Evolutionary conservation across 2,797 vertebrate species (phyloP).

Genomic region (Okamejei kenojei): DNA sequence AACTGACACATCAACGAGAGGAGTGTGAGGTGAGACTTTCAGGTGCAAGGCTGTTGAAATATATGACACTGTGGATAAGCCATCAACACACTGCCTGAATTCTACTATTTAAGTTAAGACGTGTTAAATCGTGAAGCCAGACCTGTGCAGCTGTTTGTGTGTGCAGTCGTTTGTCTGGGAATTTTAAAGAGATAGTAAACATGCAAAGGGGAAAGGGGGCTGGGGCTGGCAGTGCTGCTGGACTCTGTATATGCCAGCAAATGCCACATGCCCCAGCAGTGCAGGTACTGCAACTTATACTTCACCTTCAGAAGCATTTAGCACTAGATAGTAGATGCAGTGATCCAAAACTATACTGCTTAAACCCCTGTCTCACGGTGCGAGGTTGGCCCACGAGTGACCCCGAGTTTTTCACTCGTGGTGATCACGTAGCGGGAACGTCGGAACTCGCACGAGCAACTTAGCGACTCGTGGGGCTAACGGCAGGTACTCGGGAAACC

Average conservation of each 20-base stretch:
- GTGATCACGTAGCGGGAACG: no score
- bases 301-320: background rate
- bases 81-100: no score
- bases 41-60: background rate
- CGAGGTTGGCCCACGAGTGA: no score
- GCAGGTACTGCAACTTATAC: background rate
- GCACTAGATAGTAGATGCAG: background rate
- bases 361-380: no score
- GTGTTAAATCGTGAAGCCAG: background rate
- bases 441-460: no score
- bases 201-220: background rate
- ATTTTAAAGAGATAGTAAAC: conserved; percentile 38
- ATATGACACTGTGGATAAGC: background rate
- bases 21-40: background rate
- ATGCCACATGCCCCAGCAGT: background rate
- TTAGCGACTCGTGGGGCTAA: no score
- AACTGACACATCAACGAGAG: no score
- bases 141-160: conserved; percentile 39
- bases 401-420: no score
- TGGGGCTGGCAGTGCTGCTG: conserved; percentile 21
- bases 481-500: no score
- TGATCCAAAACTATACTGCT: background rate
- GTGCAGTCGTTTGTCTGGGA: conserved; percentile 43
- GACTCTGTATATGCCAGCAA: background rate
- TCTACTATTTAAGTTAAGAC: background rate